Conservation (phyloP, 30 jellyfish, hydroid and myxozoan genomes). For the Aurelia coerulea region DNA sequence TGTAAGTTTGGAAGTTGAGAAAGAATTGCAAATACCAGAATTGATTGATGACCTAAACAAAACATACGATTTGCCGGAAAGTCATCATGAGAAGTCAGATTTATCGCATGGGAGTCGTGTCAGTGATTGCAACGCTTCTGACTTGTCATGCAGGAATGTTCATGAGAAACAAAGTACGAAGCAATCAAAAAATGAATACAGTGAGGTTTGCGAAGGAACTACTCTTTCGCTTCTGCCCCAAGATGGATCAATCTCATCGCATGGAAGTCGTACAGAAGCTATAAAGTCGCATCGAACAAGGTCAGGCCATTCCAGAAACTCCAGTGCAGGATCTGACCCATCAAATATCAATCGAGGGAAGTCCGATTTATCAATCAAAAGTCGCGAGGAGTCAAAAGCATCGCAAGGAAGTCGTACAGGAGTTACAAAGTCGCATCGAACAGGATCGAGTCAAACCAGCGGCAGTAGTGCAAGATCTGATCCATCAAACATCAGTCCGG, state of each 20-base stretch:
- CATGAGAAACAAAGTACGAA: background rate
- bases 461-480: no score
- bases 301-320: background rate
- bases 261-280: background rate
- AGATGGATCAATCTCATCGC: background rate
- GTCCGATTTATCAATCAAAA: constrained; percentile 22
- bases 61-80: background rate
- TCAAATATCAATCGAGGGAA: constrained; percentile 15
- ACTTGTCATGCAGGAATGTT: background rate
- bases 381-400: background rate
- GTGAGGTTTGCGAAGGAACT: no score
- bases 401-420: background rate
- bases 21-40: background rate
- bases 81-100: background rate
- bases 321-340: background rate
- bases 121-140: background rate
- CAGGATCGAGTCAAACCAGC: no score
- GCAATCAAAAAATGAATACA: background rate
- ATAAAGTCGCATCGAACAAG: background rate
- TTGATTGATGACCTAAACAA: background rate
- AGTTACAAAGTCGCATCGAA: background rate
- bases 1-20: background rate
- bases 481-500: background rate
- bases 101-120: background rate
- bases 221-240: no score